phyloP scores from a whole-genome alignment of 2,888 invertebrate genomes.

The Folsomia manolachei region DNA sequence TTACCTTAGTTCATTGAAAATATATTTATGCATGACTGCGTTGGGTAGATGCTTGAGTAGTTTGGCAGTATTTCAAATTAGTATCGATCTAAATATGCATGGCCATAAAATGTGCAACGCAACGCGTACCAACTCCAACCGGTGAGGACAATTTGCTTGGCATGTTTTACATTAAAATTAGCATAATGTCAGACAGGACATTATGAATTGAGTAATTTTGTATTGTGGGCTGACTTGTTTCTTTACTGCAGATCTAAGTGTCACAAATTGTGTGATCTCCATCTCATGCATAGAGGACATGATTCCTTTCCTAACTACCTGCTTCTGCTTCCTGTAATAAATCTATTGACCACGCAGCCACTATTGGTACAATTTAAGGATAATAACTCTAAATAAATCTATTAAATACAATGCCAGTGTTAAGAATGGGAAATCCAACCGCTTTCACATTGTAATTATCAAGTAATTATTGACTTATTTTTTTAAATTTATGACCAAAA shows the following conservation, averaged over 20 bases:
- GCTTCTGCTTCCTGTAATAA: conserved; percentile 6
- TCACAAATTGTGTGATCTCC: background rate
- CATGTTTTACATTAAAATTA: background rate
- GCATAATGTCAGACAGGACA: background rate
- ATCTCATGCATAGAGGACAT: no score
- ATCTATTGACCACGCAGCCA: no score
- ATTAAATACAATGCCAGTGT: no score
- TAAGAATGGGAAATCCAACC: background rate
- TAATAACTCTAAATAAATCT: no score
- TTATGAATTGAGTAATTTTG: background rate
- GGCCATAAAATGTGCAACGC: no score
- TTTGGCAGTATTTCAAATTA: background rate
- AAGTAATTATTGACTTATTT: no score
- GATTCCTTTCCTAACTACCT: no score
- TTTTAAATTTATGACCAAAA: no score
- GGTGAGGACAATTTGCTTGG: background rate
- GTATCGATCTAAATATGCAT: background rate
- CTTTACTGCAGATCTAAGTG: background rate
- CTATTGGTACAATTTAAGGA: background rate
- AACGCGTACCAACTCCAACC: no score
- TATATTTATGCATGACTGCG: background rate
- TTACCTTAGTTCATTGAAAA: background rate
- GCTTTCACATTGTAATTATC: background rate
- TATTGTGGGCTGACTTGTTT: conserved; percentile 1
- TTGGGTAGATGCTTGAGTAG: background rate